phyloP scores from a whole-genome alignment of 53 echinoderm and acorn worm species.

The Arbacia lixula region DNA sequence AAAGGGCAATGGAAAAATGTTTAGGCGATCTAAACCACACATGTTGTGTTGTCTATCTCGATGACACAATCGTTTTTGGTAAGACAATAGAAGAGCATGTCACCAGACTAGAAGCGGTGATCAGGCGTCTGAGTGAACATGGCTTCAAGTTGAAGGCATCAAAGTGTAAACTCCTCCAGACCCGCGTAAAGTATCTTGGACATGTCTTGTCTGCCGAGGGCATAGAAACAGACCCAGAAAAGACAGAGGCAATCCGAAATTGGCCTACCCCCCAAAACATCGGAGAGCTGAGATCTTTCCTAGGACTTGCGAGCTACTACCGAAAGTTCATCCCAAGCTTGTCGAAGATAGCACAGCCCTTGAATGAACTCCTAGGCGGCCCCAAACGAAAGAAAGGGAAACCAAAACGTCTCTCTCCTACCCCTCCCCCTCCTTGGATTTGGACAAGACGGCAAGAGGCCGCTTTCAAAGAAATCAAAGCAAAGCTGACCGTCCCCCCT shows the following conservation, averaged over 20 bases:
- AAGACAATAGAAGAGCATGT: conserved; percentile 53
- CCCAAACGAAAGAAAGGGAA: conserved; percentile 6
- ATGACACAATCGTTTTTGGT: conserved; percentile 59
- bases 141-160: conserved; percentile 66
- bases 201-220: conserved; percentile 60
- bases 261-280: conserved; percentile 60
- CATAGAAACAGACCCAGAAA: conserved; percentile 66
- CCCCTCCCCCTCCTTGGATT: conserved; percentile 7
- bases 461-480: conserved; percentile 2
- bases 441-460: conserved; percentile 8
- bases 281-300: conserved; percentile 58
- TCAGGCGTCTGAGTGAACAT: conserved; percentile 45
- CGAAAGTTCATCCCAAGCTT: conserved; percentile 51
- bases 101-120: conserved; percentile 49
- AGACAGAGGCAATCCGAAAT: conserved; percentile 44
- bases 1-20: conserved; percentile 58
- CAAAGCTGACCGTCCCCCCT: conserved; percentile 11
- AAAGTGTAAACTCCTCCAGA: conserved; percentile 54
- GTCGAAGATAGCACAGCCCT: conserved; percentile 62
- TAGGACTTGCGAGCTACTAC: conserved; percentile 70
- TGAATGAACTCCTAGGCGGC: conserved; percentile 55
- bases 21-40: conserved; percentile 53
- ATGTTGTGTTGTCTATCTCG: conserved; percentile 53
- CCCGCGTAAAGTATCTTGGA: conserved; percentile 58
- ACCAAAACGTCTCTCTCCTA: background rate